These are phyloP conservation scores for Intellagama lesueurii DNA, from an alignment of 2,797 vertebrate species.

Conservation along the genomic window DNA sequence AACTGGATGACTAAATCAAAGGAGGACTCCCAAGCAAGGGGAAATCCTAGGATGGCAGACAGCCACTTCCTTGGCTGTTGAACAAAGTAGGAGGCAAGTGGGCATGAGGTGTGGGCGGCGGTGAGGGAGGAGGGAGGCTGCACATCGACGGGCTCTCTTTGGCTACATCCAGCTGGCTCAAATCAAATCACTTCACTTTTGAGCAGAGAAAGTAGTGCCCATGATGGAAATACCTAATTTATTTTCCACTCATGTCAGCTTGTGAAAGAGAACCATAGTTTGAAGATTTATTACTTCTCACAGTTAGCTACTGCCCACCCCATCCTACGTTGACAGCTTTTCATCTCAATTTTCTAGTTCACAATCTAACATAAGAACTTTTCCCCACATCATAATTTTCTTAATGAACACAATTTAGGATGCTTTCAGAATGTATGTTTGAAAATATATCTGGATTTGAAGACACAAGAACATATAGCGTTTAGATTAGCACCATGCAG, in stretches of 20 bases:
- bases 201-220: not conserved
- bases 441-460: not conserved
- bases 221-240: not conserved
- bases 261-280: not conserved
- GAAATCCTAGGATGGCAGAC: conserved; percentile 19
- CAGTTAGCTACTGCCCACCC: not conserved
- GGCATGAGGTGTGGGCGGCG: not conserved
- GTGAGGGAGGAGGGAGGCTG: not conserved
- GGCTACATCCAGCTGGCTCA: conserved; percentile 11
- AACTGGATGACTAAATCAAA: not conserved
- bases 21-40: not conserved
- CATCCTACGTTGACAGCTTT: no score
- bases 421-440: not conserved
- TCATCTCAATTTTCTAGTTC: no score
- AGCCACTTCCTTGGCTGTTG: conserved; percentile 18
- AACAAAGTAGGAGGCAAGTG: conserved; percentile 15
- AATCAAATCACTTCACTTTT: not conserved
- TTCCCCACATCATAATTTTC: not conserved
- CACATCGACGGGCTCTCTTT: not conserved
- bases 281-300: not conserved
- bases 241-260: not conserved
- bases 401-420: no score
- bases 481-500: not conserved
- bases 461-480: not conserved
- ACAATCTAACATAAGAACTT: not conserved